Evolutionary conservation across 1,140 invertebrate species (phyloP), one percentile per base, ranked within the genome.

Genomic region (Nephotettix cincticeps): DNA sequence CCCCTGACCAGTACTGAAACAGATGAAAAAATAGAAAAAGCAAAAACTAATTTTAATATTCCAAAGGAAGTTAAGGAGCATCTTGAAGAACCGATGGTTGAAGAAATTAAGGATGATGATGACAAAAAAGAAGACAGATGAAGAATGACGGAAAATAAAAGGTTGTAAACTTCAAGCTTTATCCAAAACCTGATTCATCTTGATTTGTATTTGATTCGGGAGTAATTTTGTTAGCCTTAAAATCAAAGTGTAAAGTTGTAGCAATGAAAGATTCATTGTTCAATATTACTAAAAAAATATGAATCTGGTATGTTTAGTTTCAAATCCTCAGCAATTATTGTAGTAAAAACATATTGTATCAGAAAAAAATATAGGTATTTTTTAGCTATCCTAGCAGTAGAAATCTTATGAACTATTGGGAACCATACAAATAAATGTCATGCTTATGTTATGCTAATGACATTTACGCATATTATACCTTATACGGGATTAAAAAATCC

Each of bases 11-110:
- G 6, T 6, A 58, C n/a, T 28, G 47, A 54, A n/a, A 45, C 40
- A 1, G 23, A 45, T 21, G 36, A 21, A 54, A 29, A 29, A 56
- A 23, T 32, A 1, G 17, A 25, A 51, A 69, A 69, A 32, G 68
- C 54, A 28, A 51, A 56, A 51, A 56, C 29, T 25, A 51, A 69
- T 32, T 69, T 69, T 58, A 69, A 69, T 56, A 14, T 45, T 19
- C 68, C 68, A 6, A 27, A 36, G 9, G 36, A 29, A 29, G 36
- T 69, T 9, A 51, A 54, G 1, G 68, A 69, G 28, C 68, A 69
- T 56, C 45, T 69, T 13, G 68, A 69, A 32, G 54, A 54, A 28
- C 68, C 68, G n/a, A 32, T 69, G 28, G 45, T 58, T 28, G 47
- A 68, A 14, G 66, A 68, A 1, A 2, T 27, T 3, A 23, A 65